These are phyloP conservation scores for Enchytraeus crypticus DNA, from an alignment of 2,888 invertebrate genomes.

Conservation along the genomic window DNA sequence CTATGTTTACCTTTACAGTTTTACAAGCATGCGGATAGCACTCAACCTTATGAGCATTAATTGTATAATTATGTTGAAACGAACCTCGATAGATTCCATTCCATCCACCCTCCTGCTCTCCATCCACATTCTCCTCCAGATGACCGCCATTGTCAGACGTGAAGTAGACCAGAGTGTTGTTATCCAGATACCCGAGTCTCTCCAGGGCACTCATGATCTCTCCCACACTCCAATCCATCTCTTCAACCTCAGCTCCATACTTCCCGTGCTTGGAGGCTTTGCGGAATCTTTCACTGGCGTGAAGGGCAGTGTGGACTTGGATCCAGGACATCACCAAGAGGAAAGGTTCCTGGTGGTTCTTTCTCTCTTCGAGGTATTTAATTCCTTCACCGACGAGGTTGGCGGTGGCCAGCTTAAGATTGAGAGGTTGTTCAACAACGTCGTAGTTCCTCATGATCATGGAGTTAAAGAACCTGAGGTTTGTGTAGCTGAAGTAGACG, in stretches of 20 bases:
- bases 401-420: slow-evolving; percentile 34
- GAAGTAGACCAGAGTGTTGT: slow-evolving; percentile 51
- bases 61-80: no score
- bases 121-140: slow-evolving; percentile 45
- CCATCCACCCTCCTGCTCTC: slow-evolving; percentile 42
- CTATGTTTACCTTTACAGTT: no score
- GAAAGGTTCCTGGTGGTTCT: slow-evolving; percentile 43
- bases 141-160: slow-evolving; percentile 53
- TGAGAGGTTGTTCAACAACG: slow-evolving; percentile 45
- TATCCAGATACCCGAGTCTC: slow-evolving; percentile 33
- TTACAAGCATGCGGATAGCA: no score
- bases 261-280: slow-evolving; percentile 45
- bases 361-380: slow-evolving; percentile 32
- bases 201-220: slow-evolving; percentile 46
- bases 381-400: slow-evolving; percentile 34
- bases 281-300: slow-evolving; percentile 51
- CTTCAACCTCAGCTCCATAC: slow-evolving; percentile 53
- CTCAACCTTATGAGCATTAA: no score
- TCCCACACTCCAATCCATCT: slow-evolving; percentile 53
- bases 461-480: slow-evolving; percentile 34
- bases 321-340: slow-evolving; percentile 47
- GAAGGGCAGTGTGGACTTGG: slow-evolving; percentile 56
- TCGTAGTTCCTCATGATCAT: slow-evolving; percentile 43
- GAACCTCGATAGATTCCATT: slow-evolving; percentile 40
- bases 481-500: slow-evolving; percentile 4